Evolutionary conservation across 2,797 vertebrate species (phyloP), one percentile per base, ranked within the genome.

Genomic region (Ptychobarbus kaznakovi): DNA sequence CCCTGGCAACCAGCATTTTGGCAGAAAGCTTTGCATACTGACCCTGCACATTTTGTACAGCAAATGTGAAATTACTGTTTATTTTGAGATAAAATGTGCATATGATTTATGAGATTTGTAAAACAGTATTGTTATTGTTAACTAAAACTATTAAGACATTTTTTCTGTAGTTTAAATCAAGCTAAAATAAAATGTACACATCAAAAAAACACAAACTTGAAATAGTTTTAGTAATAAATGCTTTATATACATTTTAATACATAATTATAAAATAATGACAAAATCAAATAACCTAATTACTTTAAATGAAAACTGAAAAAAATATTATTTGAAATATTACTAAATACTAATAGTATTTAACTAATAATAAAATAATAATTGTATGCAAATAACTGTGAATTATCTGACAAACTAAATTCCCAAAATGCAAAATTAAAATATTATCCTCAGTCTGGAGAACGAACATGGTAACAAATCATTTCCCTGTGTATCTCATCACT

Each of bases 341-440:
- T 53, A 6, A 7, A 72, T 44, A 22, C 35, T 22, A n/a, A 42
- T 44, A 44, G 40, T 70, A 15, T 70, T 12, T 38, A 53, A 75
- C 16, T 40, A 16, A 25, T 16, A 25, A 2, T 40, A 16, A 40
- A 77, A n/a, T 58, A 77, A 38, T 18, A 4, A 25, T 40, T 3
- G 2, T 77, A 42, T 76, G 3, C 38, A 76, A 56, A 22, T 75
- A 25, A 22, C 49, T 35, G 49, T 58, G 20, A 40, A 58, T 40
- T 56, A 56, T 38, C 20, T 58, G 1, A 35, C 18, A 76, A 76
- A 77, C 22, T 42, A 22, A 73, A 73, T 73, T 46, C 70, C n/a
- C 35, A 15, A 40, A 61, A 61, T 78, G 22, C 12, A 16, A 42
- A 61, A 58, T 13, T 77, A 1, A 42, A 89, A 86, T 82, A 86